Conservation (phyloP, 2,888 invertebrate genomes). For the Galerucella calmariensis region DNA sequence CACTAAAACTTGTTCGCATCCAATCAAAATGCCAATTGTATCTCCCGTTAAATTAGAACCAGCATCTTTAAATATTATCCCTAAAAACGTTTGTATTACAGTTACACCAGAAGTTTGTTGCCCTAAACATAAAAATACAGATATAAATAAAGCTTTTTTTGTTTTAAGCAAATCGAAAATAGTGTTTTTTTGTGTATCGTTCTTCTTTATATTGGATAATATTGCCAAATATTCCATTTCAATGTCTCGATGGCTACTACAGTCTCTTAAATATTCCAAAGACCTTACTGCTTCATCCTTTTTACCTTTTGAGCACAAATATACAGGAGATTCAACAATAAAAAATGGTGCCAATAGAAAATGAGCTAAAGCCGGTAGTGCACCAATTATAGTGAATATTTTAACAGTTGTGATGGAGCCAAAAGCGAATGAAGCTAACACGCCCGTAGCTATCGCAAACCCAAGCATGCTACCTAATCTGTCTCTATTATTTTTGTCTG, state of each 20-base stretch:
- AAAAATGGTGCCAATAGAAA: background rate
- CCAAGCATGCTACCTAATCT: background rate
- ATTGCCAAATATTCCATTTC: background rate
- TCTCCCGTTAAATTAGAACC: background rate
- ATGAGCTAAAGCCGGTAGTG: background rate
- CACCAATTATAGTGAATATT: background rate
- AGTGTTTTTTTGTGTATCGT: background rate
- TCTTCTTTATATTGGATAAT: background rate
- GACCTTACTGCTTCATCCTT: background rate
- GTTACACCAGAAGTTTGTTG: background rate
- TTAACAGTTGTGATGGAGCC: background rate
- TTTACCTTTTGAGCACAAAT: background rate
- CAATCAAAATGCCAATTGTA: background rate
- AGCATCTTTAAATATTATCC: background rate
- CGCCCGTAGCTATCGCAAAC: background rate
- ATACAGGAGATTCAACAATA: constrained; percentile 11
- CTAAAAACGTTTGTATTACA: background rate
- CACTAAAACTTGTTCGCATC: background rate
- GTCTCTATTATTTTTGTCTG: constrained; percentile 4
- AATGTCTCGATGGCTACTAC: background rate
- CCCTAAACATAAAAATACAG: background rate
- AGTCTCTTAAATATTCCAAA: background rate
- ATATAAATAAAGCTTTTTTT: constrained; percentile 5
- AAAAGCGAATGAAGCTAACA: background rate
- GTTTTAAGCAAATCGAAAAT: background rate